Base-by-base conservation (phyloP, 2,797 vertebrate species). In the Gymnopithys bicolor region DNA sequence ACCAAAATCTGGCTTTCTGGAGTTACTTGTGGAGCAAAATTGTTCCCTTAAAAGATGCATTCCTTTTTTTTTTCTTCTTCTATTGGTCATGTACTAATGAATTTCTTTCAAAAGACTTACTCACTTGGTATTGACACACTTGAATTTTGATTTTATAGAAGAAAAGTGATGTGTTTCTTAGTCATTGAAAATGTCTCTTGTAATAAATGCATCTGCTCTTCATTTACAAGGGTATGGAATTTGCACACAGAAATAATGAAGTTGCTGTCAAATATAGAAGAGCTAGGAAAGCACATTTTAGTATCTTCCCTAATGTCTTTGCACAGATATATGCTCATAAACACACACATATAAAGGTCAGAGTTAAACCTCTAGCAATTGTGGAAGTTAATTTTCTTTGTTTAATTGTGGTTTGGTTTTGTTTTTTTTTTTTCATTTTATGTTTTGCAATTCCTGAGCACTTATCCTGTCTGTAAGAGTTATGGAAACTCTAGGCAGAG, bases 191-290 rank as follows among this genome's bases (percentile, higher is more conserved):
- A 84, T 19, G 17, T 3, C 63, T 43, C 19, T 81, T 70, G 69
- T 13, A 85, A 87, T 33, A 74, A 93, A 55, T 63, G 19, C 33
- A 73, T 79, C 76, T 73, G 16, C 39, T 91, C 28, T 67, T 80
- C 58, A 74, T 82, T 89, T 2, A n/a, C 1, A 11, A 96, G 24
- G 7, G 11, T 53, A 60, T 32, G 22, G 56, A 82, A 82, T 93
- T 96, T 93, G 68, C 78, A 67, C 73, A 85, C 52, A 84, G 78
- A 59, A 30, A 46, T 86, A 41, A 87, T 60, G 75, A 93, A 92
- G 85, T 80, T 80, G 21, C 56, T 91, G 49, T 84, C 69, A 87
- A 19, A 66, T 48, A 74, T 81, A 90, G 84, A 83, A 94, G 45
- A 35, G 11, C 45, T 32, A 56, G 77, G 30, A 75, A 91, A 82